Base-by-base conservation (phyloP, 2,888 invertebrate genomes). In the Phaonia tiefii region DNA sequence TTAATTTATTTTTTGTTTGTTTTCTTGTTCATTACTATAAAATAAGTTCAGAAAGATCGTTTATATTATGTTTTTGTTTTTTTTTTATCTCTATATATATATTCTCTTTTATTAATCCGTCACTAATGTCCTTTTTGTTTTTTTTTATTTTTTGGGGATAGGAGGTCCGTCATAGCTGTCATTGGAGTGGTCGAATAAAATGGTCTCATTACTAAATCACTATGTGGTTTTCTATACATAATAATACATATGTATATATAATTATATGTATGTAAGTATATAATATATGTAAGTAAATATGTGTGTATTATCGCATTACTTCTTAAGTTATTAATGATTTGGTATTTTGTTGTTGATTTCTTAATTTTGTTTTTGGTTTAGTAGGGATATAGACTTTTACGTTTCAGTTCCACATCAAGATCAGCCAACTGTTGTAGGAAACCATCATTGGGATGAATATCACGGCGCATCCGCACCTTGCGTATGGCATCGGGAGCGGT, bases 401-500 rank as follows among this genome's bases (percentile, higher is more conserved):
- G 91, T 84, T 92, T 92, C 76, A 93, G 90, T 86, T 93, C 93
- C 85, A 92, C 92, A 89, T 93, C 93, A 67, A 96, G 92, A 83
- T 93, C 93, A 77, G 95, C 95, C 79, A 96, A 91, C 86, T 96
- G 96, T 73, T 93, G 93, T 75, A 96, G 91, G 91, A 96, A 96
- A 75, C 96, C 96, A 85, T 94, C 93, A 88, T 96, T 96, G 56
- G 96, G 96, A 86, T 94, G 93, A 85, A 96, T 94, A 86, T 94
- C 93, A 54, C 96, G 93, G 80, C 93, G 93, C 83, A 93, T 92
- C 80, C 95, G 94, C 13, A 96, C 94, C 75, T 92, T 92, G 67
- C 92, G 92, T 84, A 96, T 91, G n/a, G 96, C 96, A 84, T 96
- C 95, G 0, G 93, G 91, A 11, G 95, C 94, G 51, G 94, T 91